Evolutionary conservation across 2,888 invertebrate genomes (phyloP), one percentile per base, ranked within the genome.

Genomic region (Rapana venosa): DNA sequence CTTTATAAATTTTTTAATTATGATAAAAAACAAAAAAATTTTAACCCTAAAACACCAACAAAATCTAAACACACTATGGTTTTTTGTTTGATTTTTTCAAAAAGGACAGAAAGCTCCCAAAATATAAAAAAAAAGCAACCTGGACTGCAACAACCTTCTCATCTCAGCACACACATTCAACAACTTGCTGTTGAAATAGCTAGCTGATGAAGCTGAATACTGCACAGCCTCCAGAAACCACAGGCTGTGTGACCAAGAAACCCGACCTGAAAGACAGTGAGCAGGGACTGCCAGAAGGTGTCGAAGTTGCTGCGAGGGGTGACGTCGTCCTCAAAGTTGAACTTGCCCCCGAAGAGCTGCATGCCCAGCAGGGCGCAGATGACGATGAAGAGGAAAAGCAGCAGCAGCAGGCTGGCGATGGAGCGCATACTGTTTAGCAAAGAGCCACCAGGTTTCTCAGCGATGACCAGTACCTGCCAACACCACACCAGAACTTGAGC

Each of bases 341-440:
- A 99, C 97, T 98, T 98, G 88, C 99, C 99, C 77, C 99, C 99
- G 97, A 99, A 99, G 85, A 99, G 98, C 97, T 99, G 99, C 99
- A 99, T 99, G 92, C 99, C 99, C 92, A 99, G 97, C 91, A 99
- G 97, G 66, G 99, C 99, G 97, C 99, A 99, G 96, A 99, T 99
- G 96, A 99, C 99, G 97, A 99, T 99, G 97, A 99, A 99, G 92
- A 99, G 97, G 97, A 99, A 99, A 95, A 99, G 97, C 93, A 99
- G 97, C 92, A 99, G 97, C 96, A 99, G 97, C 99, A 99, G 97
- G 84, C 99, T 99, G 92, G 99, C 99, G 96, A 99, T 99, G 90
- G 99, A 99, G 96, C 99, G 98, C 97, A 99, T 99, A 90, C 99
- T 99, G 97, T 99, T 99, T 94, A 99, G 97, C 93, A 99, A 97